phyloP scores from a whole-genome alignment of 1,140 invertebrate genomes.

The Charaxes varanes region DNA sequence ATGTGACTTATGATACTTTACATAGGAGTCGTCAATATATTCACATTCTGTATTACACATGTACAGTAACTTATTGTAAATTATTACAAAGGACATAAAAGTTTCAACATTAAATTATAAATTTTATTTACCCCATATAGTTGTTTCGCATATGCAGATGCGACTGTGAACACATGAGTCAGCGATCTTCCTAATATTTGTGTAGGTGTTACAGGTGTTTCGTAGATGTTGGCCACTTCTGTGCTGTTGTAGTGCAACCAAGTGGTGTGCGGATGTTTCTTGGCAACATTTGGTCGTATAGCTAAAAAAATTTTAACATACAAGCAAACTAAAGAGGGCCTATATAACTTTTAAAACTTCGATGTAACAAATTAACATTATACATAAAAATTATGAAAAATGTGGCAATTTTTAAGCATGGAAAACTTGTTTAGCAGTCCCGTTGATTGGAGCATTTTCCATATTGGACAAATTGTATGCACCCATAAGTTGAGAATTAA shows the following conservation, averaged over 20 bases:
- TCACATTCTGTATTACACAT: no score
- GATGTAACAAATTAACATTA: no score
- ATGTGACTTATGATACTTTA: no score
- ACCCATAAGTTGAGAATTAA: no score
- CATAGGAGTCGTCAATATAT: no score
- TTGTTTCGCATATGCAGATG: constrained; percentile 81
- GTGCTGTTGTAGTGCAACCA: constrained; percentile 80
- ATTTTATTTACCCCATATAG: constrained; percentile 78
- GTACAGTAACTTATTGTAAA: constrained; percentile 9
- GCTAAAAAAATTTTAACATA: constrained; percentile 71
- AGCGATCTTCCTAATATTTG: constrained; percentile 81
- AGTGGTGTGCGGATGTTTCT: constrained; percentile 82
- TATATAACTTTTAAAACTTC: no score
- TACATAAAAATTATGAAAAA: no score
- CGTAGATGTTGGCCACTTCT: constrained; percentile 80
- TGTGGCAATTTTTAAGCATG: no score
- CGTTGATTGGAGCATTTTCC: no score
- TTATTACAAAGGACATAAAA: constrained; percentile 1
- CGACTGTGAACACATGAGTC: constrained; percentile 82
- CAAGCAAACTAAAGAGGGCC: no score
- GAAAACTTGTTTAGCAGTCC: no score
- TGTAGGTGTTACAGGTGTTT: constrained; percentile 76
- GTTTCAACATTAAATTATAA: constrained; percentile 4
- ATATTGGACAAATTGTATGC: no score
- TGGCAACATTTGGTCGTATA: constrained; percentile 55